phyloP scores from a whole-genome alignment of 2,797 vertebrate species.

The Zalophus californianus region DNA sequence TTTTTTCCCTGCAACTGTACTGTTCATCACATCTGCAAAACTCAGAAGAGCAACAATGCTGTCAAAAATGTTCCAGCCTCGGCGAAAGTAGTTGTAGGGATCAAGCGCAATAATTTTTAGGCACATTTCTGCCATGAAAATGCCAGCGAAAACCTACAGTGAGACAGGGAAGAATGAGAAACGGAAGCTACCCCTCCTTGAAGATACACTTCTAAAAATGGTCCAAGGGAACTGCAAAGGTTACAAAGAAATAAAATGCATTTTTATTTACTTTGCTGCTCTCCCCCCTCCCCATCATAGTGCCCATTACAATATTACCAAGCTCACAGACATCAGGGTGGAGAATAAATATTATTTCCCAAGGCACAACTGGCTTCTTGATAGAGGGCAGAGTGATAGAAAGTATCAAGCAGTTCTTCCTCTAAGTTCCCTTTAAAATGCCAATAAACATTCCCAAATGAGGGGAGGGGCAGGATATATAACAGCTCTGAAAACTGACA shows the following conservation, averaged over 20 bases:
- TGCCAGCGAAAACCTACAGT: slow-evolving; percentile 85
- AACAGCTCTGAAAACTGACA: not conserved
- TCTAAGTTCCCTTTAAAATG: slow-evolving; percentile 3
- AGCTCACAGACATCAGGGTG: not conserved
- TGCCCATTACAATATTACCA: not conserved
- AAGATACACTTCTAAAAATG: not conserved
- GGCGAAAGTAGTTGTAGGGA: slow-evolving; percentile 88
- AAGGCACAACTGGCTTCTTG: not conserved
- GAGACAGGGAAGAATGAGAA: slow-evolving; percentile 44
- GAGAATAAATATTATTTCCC: slow-evolving; percentile 2
- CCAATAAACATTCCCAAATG: not conserved
- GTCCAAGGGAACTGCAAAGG: not conserved
- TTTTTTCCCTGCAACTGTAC: fast-evolving
- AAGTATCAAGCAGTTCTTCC: not conserved
- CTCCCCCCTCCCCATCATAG: not conserved
- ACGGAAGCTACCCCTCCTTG: not conserved
- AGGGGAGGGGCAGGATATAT: not conserved
- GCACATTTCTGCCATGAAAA: slow-evolving; percentile 87
- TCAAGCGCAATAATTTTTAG: slow-evolving; percentile 88
- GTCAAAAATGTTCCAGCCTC: slow-evolving; percentile 89
- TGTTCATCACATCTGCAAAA: slow-evolving; percentile 66
- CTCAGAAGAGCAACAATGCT: slow-evolving; percentile 84
- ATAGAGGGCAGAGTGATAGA: not conserved
- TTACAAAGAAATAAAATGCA: not conserved
- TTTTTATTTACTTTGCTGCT: not conserved